Base-by-base conservation (phyloP, 2,797 vertebrate genomes). In the Girardinus metallicus region DNA sequence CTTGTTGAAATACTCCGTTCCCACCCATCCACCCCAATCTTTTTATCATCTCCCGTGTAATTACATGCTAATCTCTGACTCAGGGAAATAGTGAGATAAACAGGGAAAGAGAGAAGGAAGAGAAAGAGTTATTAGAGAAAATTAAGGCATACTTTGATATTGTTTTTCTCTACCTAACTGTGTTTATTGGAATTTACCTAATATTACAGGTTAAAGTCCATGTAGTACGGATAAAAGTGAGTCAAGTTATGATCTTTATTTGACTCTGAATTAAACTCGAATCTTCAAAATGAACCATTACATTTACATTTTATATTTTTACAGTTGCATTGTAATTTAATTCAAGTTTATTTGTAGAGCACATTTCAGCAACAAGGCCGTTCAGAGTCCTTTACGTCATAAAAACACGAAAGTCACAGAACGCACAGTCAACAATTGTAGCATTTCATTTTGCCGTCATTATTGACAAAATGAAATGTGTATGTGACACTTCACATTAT, bases 1-100 rank as follows among this genome's bases (percentile, higher is more conserved):
- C 95, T 95, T 95, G 95, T 96, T 97, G 96, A 97, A 97, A 92
- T 93, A 93, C 77, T 94, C 89, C 86, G 89, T 88, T 88, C 86
- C 51, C 70, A 34, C 86, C 87, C 53, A 15, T 16, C 80, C 87
- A 81, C 47, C 39, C 41, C 16, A 12, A 43, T 73, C 46, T 91
- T 91, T 92, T 93, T 94, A 92, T 95, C 94, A 95, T 94, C 94
- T 93, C 87, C 86, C 73, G 79, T 94, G 91, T 95, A 95, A 95
- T 96, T 95, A 95, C 85, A 91, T 88, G 73, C 91, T 95, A 95
- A 96, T 95, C 95, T 96, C 85, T 83, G 84, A 85, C 87, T 93
- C 86, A 53, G 85, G 92, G 80, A 46, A 78, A 83, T 73, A 15
- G 77, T 70, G 41, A 64, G 51, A 78, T 75, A 74, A 80, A 83